Evolutionary conservation across 2,888 invertebrate genomes (phyloP).

Genomic region (Apotomis turbidana): DNA sequence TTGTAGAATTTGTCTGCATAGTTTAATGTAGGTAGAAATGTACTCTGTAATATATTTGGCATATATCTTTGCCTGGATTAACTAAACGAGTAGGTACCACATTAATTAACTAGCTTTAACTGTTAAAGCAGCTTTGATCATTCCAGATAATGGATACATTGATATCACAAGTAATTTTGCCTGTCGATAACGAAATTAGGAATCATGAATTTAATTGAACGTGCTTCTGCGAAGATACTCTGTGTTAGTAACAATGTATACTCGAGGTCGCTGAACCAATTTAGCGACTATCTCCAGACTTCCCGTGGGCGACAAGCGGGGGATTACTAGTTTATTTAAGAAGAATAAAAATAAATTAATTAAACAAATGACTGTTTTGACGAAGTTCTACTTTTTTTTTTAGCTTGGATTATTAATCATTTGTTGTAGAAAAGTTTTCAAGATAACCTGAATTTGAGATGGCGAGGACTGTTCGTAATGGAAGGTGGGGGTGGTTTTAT

Average conservation of each 20-base stretch:
- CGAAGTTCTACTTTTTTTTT: neutral
- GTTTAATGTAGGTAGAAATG: neutral
- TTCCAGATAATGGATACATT: conserved; percentile 48
- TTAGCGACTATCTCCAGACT: conserved; percentile 7
- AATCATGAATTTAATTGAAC: conserved; percentile 29
- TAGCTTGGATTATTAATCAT: conserved; percentile 3
- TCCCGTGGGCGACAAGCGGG: conserved; percentile 1
- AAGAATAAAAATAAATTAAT: conserved; percentile 20
- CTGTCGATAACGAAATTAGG: conserved; percentile 31
- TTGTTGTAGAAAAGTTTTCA: conserved; percentile 21
- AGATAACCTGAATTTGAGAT: conserved; percentile 84
- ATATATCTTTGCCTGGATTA: conserved; percentile 17
- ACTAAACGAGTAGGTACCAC: conserved; percentile 1
- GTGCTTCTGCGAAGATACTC: conserved; percentile 26
- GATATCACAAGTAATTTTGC: conserved; percentile 19
- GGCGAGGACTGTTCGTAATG: conserved; percentile 86
- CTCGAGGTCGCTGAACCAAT: conserved; percentile 14
- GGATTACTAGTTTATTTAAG: conserved; percentile 24
- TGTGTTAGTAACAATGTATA: conserved; percentile 19
- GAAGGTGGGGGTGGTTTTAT: conserved; percentile 80
- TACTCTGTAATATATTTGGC: conserved; percentile 9
- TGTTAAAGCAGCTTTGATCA: conserved; percentile 47
- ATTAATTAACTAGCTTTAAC: conserved; percentile 39
- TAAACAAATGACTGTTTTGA: conserved; percentile 6
- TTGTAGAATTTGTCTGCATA: neutral